Conservation (phyloP, 2,797 vertebrate genomes). For the Sphenodon punctatus region DNA sequence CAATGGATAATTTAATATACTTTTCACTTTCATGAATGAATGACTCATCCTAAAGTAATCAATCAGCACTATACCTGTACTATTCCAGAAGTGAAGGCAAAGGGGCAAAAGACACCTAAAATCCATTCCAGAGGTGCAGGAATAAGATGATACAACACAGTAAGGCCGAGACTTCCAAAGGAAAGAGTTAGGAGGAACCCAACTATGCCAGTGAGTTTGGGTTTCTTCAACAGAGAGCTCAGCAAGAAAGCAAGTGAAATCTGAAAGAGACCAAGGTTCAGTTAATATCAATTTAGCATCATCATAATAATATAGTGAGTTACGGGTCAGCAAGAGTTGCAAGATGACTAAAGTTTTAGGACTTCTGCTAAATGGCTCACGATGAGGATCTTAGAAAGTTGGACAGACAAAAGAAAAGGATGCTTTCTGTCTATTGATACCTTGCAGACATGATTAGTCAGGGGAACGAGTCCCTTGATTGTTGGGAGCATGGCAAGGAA, state of each 20-base stretch:
- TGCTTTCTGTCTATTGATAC: neutral
- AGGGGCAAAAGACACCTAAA: conserved; percentile 82
- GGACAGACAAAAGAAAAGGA: neutral
- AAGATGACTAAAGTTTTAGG: too few species aligned
- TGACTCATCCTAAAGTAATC: neutral
- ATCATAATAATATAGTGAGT: neutral
- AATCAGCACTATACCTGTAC: conserved; percentile 72
- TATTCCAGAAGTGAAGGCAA: conserved; percentile 83
- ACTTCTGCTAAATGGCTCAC: neutral
- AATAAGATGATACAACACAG: conserved; percentile 80
- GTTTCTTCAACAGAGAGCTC: conserved; percentile 83
- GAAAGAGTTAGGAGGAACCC: conserved; percentile 83
- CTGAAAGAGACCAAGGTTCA: conserved; percentile 45
- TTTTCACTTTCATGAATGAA: neutral
- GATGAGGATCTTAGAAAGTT: neutral
- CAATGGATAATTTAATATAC: neutral
- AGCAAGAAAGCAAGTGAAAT: conserved; percentile 86
- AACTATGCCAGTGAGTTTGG: conserved; percentile 83
- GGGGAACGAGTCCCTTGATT: too few species aligned
- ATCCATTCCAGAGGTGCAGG: conserved; percentile 80
- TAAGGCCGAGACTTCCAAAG: conserved; percentile 81
- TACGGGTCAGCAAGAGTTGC: too few species aligned
- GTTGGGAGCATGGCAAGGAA: too few species aligned
- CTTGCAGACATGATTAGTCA: too few species aligned
- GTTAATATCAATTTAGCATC: neutral